Base-by-base conservation (phyloP, 1,140 invertebrate species). In the Ostrea denselamellosa region DNA sequence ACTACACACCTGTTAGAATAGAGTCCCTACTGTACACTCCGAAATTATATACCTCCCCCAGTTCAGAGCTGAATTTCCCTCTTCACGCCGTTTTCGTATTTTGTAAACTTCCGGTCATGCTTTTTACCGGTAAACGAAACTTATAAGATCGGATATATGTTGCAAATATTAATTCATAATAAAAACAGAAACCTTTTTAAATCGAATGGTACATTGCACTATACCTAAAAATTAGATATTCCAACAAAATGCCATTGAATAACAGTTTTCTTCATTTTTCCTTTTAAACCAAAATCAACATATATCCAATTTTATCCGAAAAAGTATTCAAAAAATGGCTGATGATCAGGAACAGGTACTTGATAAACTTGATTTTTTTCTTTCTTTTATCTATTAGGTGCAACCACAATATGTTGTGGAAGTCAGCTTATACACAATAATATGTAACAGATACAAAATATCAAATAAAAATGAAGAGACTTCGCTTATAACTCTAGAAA, bases 291-390 rank as follows among this genome's bases (percentile, higher is more conserved):
- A 19, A 62, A 58, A 62, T 44, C 34, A 44, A 44, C 1, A 1
- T 44, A 5, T 44, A 62, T 77, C 22, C 68, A 17, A 5, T 77
- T 44, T 34, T 77, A 25, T 77, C 68, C 25, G 68, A 17, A 77
- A 62, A 3, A 3, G n/a, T 17, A 62, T 62, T 84, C 52, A 22
- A 28, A 87, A 85, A 52, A 87, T 87, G 86, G 86, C 86, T 14
- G 86, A 87, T 34, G 86, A 87, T 51, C 86, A 87, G 28, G 86
- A 87, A 25, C 86, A 87, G 86, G 86, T 87, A 62, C 86, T 71
- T 54, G 7, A n/a, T n/a, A n/a, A n/a, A n/a, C n/a, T n/a, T n/a
- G n/a, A n/a, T n/a, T n/a, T 25, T 86, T 34, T 54, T 14, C 25
- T 51, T 19, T 81, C 25, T 51, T 34, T 7, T 44, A 1, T 44